A percentile compares a stretch with the other conserved stretches of the same genome.
These are phyloP conservation scores for Yponomeuta cagnagella DNA, from an alignment of 2,888 invertebrate species.

Conservation along the genomic window DNA sequence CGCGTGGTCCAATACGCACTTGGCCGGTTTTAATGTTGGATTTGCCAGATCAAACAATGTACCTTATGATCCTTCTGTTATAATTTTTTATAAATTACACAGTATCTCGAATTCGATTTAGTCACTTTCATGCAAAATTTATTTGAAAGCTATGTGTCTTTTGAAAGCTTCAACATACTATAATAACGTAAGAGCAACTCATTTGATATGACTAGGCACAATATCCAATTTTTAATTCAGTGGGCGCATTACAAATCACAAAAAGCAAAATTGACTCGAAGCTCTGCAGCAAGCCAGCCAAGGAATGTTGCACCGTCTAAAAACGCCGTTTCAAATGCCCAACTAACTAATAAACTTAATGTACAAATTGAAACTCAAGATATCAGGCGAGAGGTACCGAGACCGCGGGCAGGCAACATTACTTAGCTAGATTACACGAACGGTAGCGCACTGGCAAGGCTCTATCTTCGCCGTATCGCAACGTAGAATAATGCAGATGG, in stretches of 20 bases:
- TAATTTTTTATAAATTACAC: too few species aligned
- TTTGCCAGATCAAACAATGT: too few species aligned
- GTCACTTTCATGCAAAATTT: too few species aligned
- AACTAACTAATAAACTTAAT: background rate
- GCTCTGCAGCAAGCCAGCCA: background rate
- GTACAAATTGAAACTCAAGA: background rate
- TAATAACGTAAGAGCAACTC: too few species aligned
- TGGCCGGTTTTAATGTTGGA: too few species aligned
- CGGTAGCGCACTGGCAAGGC: constrained; percentile 23
- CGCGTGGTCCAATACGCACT: too few species aligned
- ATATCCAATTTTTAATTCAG: too few species aligned
- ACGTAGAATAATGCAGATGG: background rate
- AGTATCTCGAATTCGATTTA: too few species aligned
- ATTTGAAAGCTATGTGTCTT: too few species aligned
- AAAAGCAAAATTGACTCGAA: background rate
- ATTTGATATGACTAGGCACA: too few species aligned
- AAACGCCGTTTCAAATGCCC: background rate
- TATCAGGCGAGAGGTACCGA: background rate
- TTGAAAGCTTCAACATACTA: too few species aligned
- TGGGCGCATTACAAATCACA: background rate
- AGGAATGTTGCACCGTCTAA: background rate
- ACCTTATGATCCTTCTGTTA: too few species aligned
- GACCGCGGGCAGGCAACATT: constrained; percentile 34
- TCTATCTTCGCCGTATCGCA: constrained; percentile 22
- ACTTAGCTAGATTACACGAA: constrained; percentile 30